phyloP scores from a whole-genome alignment of 2,113 vertebrate species.

The Silurus asotus region DNA sequence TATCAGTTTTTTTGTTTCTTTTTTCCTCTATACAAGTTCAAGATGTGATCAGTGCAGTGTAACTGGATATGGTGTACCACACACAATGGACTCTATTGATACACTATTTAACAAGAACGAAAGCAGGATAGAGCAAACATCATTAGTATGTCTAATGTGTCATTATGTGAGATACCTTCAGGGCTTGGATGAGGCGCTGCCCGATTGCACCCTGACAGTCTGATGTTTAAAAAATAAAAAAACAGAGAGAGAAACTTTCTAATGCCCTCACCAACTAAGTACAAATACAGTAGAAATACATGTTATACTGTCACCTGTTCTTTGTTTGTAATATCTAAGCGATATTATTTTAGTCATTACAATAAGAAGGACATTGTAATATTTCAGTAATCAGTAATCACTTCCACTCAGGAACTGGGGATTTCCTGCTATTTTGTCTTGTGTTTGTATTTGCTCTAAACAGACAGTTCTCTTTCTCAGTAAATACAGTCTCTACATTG shows the following conservation, averaged over 20 bases:
- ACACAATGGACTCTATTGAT: neutral
- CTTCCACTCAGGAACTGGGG: slow-evolving; percentile 35
- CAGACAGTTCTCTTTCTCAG: slow-evolving; percentile 3
- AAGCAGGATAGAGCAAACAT: slow-evolving; percentile 63
- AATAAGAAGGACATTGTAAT: neutral
- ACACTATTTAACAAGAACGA: slow-evolving; percentile 22
- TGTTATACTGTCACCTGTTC: too few relatives aligned
- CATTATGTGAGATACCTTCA: slow-evolving; percentile 75
- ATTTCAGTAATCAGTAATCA: slow-evolving; percentile 6
- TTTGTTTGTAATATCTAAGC: neutral
- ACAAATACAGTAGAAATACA: too few relatives aligned
- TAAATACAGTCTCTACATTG: neutral
- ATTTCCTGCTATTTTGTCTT: slow-evolving; percentile 57
- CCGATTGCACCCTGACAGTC: slow-evolving; percentile 75
- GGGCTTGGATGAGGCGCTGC: slow-evolving; percentile 77
- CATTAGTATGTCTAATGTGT: slow-evolving; percentile 78
- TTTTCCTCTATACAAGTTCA: slow-evolving; percentile 6
- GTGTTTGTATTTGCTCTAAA: slow-evolving; percentile 42
- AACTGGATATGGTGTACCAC: slow-evolving; percentile 3
- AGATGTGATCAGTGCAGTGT: slow-evolving; percentile 6
- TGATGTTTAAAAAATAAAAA: slow-evolving; percentile 58
- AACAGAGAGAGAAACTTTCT: neutral
- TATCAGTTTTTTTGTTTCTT: neutral
- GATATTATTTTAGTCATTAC: neutral
- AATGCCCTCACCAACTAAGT: neutral